Conservation (phyloP, 2,888 invertebrate genomes). For the Hesperia comma region DNA sequence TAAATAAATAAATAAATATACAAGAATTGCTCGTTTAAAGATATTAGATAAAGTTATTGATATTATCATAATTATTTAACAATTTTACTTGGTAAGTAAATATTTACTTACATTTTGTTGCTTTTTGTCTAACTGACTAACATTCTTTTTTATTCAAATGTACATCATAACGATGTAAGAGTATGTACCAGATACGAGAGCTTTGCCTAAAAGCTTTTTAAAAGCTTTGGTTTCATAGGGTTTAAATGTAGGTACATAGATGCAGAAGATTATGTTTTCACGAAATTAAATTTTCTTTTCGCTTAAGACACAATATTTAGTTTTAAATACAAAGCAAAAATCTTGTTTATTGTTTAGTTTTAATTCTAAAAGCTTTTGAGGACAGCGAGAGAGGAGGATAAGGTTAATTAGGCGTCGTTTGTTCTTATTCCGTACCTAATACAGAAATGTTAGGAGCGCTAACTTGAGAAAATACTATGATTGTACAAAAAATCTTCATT, state of each 20-base stretch:
- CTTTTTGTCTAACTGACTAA: neutral
- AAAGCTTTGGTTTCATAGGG: conserved; percentile 33
- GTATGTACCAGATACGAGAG: conserved; percentile 15
- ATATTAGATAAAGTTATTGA: no score
- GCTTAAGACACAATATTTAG: conserved; percentile 18
- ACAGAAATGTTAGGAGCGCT: conserved; percentile 31
- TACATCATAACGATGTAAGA: conserved; percentile 21
- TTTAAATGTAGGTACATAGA: conserved; percentile 34
- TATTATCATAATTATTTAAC: no score
- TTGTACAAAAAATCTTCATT: conserved; percentile 14
- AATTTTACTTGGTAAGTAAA: no score
- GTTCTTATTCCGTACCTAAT: conserved; percentile 32
- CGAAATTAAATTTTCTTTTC: conserved; percentile 29
- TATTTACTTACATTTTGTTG: neutral
- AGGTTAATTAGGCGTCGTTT: conserved; percentile 36
- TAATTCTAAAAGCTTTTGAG: conserved; percentile 36
- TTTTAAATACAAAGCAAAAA: conserved; percentile 27
- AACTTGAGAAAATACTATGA: conserved; percentile 24
- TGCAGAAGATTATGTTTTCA: conserved; percentile 28
- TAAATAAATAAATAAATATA: no score
- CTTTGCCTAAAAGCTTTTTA: conserved; percentile 36
- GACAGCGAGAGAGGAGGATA: conserved; percentile 30
- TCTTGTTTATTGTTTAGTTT: conserved; percentile 37
- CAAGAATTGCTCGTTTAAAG: no score
- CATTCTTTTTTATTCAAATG: conserved; percentile 8